These are phyloP conservation scores for Aphaenogaster floridana DNA, from an alignment of 1,140 invertebrate species.

Conservation along the genomic window DNA sequence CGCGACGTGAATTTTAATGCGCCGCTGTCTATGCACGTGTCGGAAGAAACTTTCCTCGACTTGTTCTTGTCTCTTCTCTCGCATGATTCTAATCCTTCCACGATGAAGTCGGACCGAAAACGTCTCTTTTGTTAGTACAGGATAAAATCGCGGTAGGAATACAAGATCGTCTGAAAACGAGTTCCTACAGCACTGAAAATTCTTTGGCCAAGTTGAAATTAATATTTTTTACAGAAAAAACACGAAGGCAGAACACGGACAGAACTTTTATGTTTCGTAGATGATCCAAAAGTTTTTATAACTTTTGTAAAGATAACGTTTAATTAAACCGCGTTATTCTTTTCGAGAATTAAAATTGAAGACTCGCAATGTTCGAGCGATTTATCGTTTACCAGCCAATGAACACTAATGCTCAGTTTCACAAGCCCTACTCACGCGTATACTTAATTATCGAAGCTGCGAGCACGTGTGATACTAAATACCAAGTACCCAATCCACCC, in stretches of 20 bases:
- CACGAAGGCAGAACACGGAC: neutral
- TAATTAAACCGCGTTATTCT: neutral
- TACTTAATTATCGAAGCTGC: constrained; percentile 11
- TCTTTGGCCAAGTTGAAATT: neutral
- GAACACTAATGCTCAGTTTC: neutral
- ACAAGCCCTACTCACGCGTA: neutral
- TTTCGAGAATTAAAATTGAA: neutral
- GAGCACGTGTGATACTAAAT: constrained; percentile 24
- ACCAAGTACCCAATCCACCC: constrained; percentile 30
- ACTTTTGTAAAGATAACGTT: neutral
- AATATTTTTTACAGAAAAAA: neutral
- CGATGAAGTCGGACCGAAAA: constrained; percentile 31
- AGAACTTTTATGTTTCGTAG: neutral
- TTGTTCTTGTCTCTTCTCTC: constrained; percentile 26
- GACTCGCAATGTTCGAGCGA: neutral
- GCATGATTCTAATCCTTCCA: constrained; percentile 52
- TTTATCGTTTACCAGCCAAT: neutral
- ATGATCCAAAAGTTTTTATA: neutral
- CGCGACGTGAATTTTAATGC: constrained; percentile 65
- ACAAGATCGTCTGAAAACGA: neutral
- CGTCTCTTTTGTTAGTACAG: constrained; percentile 30
- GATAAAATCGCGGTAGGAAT: constrained; percentile 39
- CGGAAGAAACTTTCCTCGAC: constrained; percentile 29
- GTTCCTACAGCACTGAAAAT: too few relatives aligned
- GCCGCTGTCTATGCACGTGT: constrained; percentile 43